Evolutionary conservation across 2,888 invertebrate species (phyloP).

Genomic region (Hartigia nigra): DNA sequence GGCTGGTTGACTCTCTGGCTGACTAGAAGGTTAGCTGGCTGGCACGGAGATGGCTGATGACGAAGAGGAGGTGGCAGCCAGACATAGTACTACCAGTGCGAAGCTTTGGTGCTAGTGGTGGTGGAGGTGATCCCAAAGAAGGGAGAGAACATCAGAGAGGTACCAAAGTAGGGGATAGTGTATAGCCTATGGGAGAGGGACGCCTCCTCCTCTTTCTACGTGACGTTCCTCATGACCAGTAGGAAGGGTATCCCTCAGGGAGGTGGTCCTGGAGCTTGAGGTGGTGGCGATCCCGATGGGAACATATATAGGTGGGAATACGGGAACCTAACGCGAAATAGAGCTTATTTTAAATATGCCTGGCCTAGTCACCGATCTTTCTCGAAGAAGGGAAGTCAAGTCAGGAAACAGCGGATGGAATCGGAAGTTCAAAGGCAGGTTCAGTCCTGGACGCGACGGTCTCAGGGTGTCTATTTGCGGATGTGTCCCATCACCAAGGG

Average conservation of each 20-base stretch:
- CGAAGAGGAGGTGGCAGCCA: background rate
- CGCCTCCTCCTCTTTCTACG: background rate
- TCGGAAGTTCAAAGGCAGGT: slow-evolving; percentile 13
- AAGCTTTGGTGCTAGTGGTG: background rate
- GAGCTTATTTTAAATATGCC: background rate
- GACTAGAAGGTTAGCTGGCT: background rate
- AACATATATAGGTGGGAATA: slow-evolving; percentile 53
- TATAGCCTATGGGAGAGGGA: background rate
- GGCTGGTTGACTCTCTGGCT: background rate
- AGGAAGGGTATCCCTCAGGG: background rate
- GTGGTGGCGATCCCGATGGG: background rate
- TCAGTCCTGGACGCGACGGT: background rate
- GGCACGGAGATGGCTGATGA: background rate
- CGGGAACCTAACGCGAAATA: slow-evolving; percentile 48
- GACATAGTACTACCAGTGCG: background rate
- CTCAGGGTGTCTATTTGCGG: background rate
- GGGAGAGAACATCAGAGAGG: slow-evolving; percentile 38
- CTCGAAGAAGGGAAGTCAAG: background rate
- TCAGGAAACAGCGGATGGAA: background rate
- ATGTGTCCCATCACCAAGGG: slow-evolving; percentile 32
- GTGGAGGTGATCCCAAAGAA: slow-evolving; percentile 19
- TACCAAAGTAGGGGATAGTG: slow-evolving; percentile 26
- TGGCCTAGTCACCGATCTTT: background rate
- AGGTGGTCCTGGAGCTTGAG: background rate
- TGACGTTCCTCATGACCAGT: background rate